These are phyloP conservation scores for Podargus strigoides DNA, from an alignment of 2,797 vertebrate genomes.

Conservation along the genomic window DNA sequence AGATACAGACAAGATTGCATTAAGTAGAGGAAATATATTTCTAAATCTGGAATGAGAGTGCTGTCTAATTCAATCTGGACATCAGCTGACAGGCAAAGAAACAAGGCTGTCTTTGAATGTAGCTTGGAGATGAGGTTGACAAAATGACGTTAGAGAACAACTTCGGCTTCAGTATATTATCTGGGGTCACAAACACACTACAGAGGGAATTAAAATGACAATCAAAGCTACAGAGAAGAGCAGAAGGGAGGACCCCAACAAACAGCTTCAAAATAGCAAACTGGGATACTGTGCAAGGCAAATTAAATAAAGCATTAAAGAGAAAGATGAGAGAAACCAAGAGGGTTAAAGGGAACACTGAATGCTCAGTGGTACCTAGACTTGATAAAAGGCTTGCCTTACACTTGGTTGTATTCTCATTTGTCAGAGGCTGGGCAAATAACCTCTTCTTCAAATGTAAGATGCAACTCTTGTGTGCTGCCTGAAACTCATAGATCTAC, in stretches of 20 bases:
- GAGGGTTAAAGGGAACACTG: background rate
- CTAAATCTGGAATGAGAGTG: constrained; percentile 48
- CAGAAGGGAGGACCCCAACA: background rate
- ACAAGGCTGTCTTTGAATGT: background rate
- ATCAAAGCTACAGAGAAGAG: background rate
- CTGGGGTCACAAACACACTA: background rate
- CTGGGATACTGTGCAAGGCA: background rate
- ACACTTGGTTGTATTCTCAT: background rate
- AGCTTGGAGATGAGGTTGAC: background rate
- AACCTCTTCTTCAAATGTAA: background rate
- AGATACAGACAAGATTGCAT: constrained; percentile 63
- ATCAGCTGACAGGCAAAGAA: constrained; percentile 30
- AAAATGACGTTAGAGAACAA: constrained; percentile 31
- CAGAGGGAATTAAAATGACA: constrained; percentile 12
- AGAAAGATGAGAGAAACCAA: background rate
- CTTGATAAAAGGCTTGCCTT: background rate
- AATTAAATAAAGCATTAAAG: background rate
- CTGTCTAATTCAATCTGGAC: constrained; percentile 64
- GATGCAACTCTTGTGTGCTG: background rate
- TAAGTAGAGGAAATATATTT: constrained; percentile 67
- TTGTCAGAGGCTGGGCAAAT: background rate
- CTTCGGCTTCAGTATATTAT: background rate
- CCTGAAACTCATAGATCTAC: background rate
- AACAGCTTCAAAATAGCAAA: background rate
- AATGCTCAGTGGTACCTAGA: background rate